Conservation (phyloP, 2,113 vertebrate genomes). For the Dasypus novemcinctus region DNA sequence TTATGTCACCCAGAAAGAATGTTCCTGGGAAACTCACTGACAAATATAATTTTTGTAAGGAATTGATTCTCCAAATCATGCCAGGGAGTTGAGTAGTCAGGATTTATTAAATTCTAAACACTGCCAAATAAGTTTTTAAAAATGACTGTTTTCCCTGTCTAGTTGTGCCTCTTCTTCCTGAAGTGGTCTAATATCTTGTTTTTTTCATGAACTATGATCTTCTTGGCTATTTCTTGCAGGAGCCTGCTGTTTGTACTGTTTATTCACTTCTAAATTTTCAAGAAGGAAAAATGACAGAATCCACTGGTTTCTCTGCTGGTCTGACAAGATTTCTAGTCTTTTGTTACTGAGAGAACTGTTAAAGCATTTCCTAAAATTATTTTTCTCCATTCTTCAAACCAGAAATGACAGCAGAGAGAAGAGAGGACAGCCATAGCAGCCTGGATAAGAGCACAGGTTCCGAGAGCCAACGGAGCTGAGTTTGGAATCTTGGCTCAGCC, state of each 20-base stretch:
- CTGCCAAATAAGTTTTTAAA: not conserved
- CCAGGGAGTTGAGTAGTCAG: not conserved
- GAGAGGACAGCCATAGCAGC: not conserved
- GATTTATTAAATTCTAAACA: constrained; percentile 29
- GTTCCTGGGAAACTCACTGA: constrained; percentile 14
- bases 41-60: constrained; percentile 21
- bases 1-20: constrained; percentile 49
- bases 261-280: constrained; percentile 1
- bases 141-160: not conserved
- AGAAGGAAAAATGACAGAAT: constrained; percentile 12
- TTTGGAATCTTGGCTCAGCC: not conserved
- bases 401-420: not conserved
- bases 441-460: not conserved
- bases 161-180: not conserved
- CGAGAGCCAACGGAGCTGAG: not conserved
- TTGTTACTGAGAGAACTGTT: not conserved
- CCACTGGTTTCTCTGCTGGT: not conserved
- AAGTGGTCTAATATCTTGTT: not conserved
- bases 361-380: not conserved
- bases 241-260: not conserved
- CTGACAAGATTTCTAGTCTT: not conserved
- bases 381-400: constrained; percentile 14
- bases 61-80: not conserved
- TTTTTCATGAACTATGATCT: not conserved
- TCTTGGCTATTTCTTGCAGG: not conserved